Evolutionary conservation across 2,888 invertebrate species (phyloP).

Genomic region (Azorinus chamasolen): DNA sequence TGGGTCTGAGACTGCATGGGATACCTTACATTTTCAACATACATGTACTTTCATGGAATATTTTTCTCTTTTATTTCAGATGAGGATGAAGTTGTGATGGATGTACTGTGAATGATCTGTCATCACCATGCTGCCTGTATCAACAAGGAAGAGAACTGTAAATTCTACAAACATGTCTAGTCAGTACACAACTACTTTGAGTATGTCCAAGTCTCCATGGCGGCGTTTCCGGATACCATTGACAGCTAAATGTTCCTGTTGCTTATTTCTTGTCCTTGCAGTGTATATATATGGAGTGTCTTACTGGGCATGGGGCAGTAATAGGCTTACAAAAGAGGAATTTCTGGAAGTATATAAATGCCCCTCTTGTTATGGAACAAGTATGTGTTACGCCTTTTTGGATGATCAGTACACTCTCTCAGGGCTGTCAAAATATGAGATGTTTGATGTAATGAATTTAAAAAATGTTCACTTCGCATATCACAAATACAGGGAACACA

Average conservation of each 20-base stretch:
- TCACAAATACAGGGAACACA: constrained; percentile 85
- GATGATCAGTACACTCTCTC: constrained; percentile 88
- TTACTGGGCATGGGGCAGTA: constrained; percentile 58
- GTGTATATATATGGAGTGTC: constrained; percentile 65
- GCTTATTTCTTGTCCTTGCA: constrained; percentile 45
- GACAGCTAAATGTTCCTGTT: constrained; percentile 54
- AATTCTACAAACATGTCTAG: too few relatives aligned
- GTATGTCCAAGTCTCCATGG: too few relatives aligned
- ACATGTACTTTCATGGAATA: too few relatives aligned
- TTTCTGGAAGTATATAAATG: constrained; percentile 87
- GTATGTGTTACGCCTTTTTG: constrained; percentile 90
- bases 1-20: too few relatives aligned
- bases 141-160: too few relatives aligned
- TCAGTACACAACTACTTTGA: too few relatives aligned
- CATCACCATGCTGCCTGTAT: too few relatives aligned
- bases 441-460: constrained; percentile 88
- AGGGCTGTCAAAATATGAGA: constrained; percentile 81
- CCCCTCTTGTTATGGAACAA: constrained; percentile 92
- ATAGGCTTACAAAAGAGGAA: constrained; percentile 72
- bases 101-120: too few relatives aligned
- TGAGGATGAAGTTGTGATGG: too few relatives aligned
- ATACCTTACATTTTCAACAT: too few relatives aligned
- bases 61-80: too few relatives aligned
- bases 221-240: constrained; percentile 1
- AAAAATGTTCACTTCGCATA: constrained; percentile 92